Conservation (phyloP, 2,888 invertebrate species). For the Drosophila nr. medialis region DNA sequence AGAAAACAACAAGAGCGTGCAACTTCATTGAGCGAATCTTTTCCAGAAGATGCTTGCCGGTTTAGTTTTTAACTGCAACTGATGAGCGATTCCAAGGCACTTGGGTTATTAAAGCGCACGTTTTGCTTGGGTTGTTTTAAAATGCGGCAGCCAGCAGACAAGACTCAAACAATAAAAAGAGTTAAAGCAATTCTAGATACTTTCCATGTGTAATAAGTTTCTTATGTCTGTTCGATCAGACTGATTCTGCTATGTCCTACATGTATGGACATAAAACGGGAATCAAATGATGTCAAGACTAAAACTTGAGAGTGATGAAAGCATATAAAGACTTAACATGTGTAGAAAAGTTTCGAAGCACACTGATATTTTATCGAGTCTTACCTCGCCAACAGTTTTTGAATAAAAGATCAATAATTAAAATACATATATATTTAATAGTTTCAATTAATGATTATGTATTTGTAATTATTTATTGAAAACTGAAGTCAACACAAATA, state of each 20-base stretch:
- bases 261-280: too few species aligned
- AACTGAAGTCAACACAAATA: background rate
- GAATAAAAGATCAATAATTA: background rate
- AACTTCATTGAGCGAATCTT: slow-evolving; percentile 44
- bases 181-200: slow-evolving; percentile 4
- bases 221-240: background rate
- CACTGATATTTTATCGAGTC: too few species aligned
- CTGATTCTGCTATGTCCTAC: background rate
- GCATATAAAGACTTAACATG: too few species aligned
- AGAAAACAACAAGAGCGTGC: slow-evolving; percentile 24
- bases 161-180: slow-evolving; percentile 10
- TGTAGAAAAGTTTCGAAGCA: too few species aligned
- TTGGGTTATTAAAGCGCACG: slow-evolving; percentile 65
- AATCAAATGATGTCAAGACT: background rate
- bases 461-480: background rate
- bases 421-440: background rate
- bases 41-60: slow-evolving; percentile 45
- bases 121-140: slow-evolving; percentile 39
- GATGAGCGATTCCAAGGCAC: slow-evolving; percentile 38
- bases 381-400: too few species aligned
- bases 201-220: slow-evolving; percentile 18
- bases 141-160: slow-evolving; percentile 15
- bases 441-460: background rate
- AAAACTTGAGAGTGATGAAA: background rate
- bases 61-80: slow-evolving; percentile 60